phyloP scores from a whole-genome alignment of 2,797 vertebrate genomes.

The Champsocephalus esox region DNA sequence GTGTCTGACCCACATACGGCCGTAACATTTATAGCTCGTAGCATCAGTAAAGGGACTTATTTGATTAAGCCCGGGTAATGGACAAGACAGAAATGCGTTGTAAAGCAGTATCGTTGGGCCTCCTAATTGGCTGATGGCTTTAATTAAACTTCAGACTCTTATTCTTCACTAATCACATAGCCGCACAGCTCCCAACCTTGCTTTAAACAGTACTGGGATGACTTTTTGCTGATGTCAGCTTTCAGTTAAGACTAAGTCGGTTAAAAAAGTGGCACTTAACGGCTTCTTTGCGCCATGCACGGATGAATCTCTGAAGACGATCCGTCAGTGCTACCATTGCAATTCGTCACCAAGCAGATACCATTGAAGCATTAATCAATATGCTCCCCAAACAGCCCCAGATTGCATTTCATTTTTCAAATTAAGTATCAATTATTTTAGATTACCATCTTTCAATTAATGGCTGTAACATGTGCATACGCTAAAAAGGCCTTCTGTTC shows the following conservation, averaged over 20 bases:
- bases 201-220: conserved; percentile 57
- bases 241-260: conserved; percentile 62
- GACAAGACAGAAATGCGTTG: conserved; percentile 80
- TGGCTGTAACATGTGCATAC: conserved; percentile 34
- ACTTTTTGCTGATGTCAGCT: conserved; percentile 77
- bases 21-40: conserved; percentile 71
- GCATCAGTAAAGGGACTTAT: conserved; percentile 72
- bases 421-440: conserved; percentile 69
- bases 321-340: conserved; percentile 59
- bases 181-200: conserved; percentile 54
- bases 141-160: conserved; percentile 84
- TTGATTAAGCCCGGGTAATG: conserved; percentile 78
- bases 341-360: conserved; percentile 62
- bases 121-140: conserved; percentile 84
- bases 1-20: conserved; percentile 63
- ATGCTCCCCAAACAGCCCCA: conserved; percentile 55
- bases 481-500: conserved; percentile 36
- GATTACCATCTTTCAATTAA: conserved; percentile 58
- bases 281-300: conserved; percentile 42
- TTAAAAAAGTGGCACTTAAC: conserved; percentile 64
- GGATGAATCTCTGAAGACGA: conserved; percentile 34
- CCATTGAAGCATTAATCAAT: conserved; percentile 61
- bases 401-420: conserved; percentile 59
- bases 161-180: conserved; percentile 78
- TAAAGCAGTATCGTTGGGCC: conserved; percentile 71